Base-by-base conservation (phyloP, 2,888 invertebrate genomes). In the Cyrtodaria siliqua region DNA sequence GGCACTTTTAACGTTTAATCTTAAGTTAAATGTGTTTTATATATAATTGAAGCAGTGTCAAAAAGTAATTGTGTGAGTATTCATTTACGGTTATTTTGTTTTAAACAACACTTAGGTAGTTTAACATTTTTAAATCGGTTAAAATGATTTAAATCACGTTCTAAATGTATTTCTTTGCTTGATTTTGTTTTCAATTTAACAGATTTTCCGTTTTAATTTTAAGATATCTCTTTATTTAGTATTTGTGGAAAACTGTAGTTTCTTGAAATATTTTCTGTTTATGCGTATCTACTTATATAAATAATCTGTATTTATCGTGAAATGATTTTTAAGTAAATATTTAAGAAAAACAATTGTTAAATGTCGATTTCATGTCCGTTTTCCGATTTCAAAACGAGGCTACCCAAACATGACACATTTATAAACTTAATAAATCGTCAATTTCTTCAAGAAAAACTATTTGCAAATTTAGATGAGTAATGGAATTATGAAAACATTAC, bases 401-500 rank as follows among this genome's bases (percentile, higher is more conserved):
- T 66, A 16, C 56, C 38, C 33, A 33, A 53, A 66, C 56, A 66
- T 56, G 66, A 56, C 56, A 33, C 56, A 66, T 56, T 56, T 56
- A 55, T 33, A 33, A 33, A 33, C 33, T 33, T n/a, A 33, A 33
- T 8, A 33, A 33, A 33, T 33, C 6, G 33, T 33, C 33, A 33
- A 8, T 33, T 33, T 8, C 33, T 8, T 8, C 33, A 33, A 8
- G 33, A 33, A 33, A 33, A 33, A 12, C 12, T 33, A 8, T 8
- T 33, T 4, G 33, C 33, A 33, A 33, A 33, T 12, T 33, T 8
- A 8, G 4, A 33, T 33, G 33, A 33, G 6, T 33, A 8, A 8
- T 4, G 33, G 4, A 33, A 33, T 33, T 12, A 12, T 33, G 4
- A 8, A 33, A 33, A 33, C 33, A 33, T 4, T 33, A 33, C 12